These are phyloP conservation scores for Eucidaris tribuloides DNA, from an alignment of 35 echinoderm and acorn worm species.

Conservation along the genomic window DNA sequence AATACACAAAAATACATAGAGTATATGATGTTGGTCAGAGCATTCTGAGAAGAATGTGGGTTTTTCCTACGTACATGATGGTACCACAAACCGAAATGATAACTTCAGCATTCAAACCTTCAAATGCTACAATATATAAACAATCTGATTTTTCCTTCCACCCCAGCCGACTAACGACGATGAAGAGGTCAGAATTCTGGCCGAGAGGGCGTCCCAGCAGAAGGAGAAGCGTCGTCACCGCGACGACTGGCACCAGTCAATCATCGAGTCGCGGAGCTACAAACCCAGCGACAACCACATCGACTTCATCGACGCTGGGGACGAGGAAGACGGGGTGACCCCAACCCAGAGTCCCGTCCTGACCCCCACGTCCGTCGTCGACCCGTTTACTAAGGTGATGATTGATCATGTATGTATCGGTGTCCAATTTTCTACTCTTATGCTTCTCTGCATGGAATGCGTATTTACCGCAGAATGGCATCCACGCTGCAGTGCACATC, in stretches of 20 bases:
- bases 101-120: no score
- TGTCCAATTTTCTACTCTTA: conserved; percentile 28
- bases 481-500: no score
- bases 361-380: conserved; percentile 55
- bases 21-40: no score
- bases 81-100: no score
- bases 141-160: no score
- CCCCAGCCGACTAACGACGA: conserved; percentile 81
- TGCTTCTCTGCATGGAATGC: conserved; percentile 45
- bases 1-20: no score
- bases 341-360: conserved; percentile 51
- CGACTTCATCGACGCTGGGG: conserved; percentile 68
- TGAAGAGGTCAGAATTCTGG: conserved; percentile 75
- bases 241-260: conserved; percentile 48
- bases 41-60: no score
- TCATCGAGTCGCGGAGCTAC: conserved; percentile 35
- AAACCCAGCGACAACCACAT: conserved; percentile 56
- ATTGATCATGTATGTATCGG: conserved; percentile 79
- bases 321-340: conserved; percentile 48
- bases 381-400: conserved; percentile 94
- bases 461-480: no score
- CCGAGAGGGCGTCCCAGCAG: conserved; percentile 83
- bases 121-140: no score
- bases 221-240: conserved; percentile 70
- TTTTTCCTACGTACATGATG: no score